A percentile compares a stretch with the other conserved stretches of the same genome.
phyloP scores from a whole-genome alignment of 2,888 invertebrate species.

The Pinctada fucata region DNA sequence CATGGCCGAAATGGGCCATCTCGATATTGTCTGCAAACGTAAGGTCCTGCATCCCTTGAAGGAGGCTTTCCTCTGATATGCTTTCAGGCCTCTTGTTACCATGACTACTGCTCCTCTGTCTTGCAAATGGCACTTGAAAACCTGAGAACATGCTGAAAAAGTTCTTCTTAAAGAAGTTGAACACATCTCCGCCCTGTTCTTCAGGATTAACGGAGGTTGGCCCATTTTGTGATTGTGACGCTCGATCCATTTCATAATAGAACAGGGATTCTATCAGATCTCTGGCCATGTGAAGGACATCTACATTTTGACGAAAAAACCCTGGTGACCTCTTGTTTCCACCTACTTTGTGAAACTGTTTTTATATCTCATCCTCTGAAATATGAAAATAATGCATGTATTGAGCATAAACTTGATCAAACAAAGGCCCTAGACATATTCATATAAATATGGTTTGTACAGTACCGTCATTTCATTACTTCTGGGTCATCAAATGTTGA shows the following conservation, averaged over 20 bases:
- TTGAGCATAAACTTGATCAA: too few species aligned
- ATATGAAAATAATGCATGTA: not conserved
- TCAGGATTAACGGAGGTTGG: constrained; percentile 4
- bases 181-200: constrained; percentile 50
- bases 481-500: too few species aligned
- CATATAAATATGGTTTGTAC: too few species aligned
- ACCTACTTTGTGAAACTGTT: not conserved
- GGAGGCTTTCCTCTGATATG: constrained; percentile 2
- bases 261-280: constrained; percentile 51
- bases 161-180: constrained; percentile 58
- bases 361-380: not conserved
- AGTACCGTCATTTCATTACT: too few species aligned
- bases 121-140: constrained; percentile 37
- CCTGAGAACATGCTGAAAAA: constrained; percentile 34
- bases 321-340: not conserved
- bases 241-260: constrained; percentile 51
- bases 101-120: constrained; percentile 42
- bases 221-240: constrained; percentile 25
- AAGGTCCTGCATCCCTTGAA: constrained; percentile 21
- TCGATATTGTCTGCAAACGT: constrained; percentile 61
- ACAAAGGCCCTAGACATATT: too few species aligned
- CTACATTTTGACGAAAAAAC: constrained; percentile 1
- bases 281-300: constrained; percentile 47
- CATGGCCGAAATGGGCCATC: constrained; percentile 65
- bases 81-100: constrained; percentile 26